Base-by-base conservation (phyloP, 2,888 invertebrate genomes). In the Leptothorax acervorum region DNA sequence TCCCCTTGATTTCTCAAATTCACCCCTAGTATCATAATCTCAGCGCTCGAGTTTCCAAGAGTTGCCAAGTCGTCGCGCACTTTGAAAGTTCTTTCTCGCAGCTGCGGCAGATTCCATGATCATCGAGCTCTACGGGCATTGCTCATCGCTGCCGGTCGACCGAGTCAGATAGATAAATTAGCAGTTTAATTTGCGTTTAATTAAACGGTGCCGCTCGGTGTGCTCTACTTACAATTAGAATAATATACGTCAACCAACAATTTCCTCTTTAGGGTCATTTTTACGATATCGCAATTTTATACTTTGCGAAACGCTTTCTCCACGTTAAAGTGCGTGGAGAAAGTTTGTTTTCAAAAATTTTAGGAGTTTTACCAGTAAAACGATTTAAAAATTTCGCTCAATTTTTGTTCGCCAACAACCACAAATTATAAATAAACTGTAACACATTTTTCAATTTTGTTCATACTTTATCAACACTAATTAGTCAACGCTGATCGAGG, bases 101-200 rank as follows among this genome's bases (percentile, higher is more conserved):
- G 86, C 84, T 88, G 86, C 63, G 84, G 76, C 86, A 83, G 63
- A 85, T 88, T 84, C 65, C 79, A 68, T 60, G 84, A 86, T 81
- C 82, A 83, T 88, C 87, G 66, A 74, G 83, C 73, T 73, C 74
- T 35, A 57, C 74, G 62, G 78, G 73, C 86, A 84, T 84, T 89
- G 88, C 85, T 89, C 88, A 87, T 85, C 75, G 63, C 68, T 71
- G 63, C 57, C 55, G 71, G 57, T 73, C 78, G 81, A 75, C 75
- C 85, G 70, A 73, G 62, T 66, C 76, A 82, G 86, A 82, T 87
- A 78, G 87, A 91, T 89, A 90, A 88, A 90, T 90, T 87, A 87
- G 83, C 85, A 86, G 85, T 90, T 90, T 90, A 90, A 92, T 92
- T 92, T 85, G 79, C 85, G 85, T 90, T 88, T 90, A 90, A 92